Percentiles rank a stretch among this genome's conserved stretches.
Evolutionary conservation across 2,113 vertebrate genomes (phyloP).

Genomic region (Eurystomus gularis): DNA sequence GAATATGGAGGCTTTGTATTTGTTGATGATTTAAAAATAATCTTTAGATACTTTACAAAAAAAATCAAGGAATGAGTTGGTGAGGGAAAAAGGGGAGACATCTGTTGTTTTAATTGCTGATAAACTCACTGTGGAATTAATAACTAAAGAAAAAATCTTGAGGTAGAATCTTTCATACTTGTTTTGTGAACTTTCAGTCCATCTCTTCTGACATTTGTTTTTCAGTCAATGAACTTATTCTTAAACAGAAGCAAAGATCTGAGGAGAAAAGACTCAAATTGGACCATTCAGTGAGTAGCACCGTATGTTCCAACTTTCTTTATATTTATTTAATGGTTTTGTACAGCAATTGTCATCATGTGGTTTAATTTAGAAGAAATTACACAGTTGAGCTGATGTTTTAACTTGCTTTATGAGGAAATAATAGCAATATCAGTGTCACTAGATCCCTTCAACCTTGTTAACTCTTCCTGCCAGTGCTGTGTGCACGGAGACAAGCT

Average conservation of each 20-base stretch:
- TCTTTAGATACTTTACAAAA: neutral
- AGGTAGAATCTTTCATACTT: neutral
- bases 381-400: neutral
- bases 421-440: neutral
- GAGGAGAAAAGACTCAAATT: constrained; percentile 96
- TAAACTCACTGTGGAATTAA: neutral
- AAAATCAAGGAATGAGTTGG: neutral
- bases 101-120: neutral
- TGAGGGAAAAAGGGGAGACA: neutral
- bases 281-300: constrained; percentile 97
- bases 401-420: neutral
- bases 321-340: constrained; percentile 24
- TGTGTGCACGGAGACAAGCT: neutral
- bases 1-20: neutral
- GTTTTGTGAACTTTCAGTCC: neutral
- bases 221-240: constrained; percentile 96
- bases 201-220: neutral
- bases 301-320: constrained; percentile 81
- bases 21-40: neutral
- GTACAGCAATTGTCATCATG: neutral
- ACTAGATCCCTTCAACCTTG: neutral
- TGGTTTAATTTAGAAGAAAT: neutral
- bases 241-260: constrained; percentile 97
- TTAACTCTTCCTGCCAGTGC: neutral
- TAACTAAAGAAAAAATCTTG: neutral